Percentiles rank a stretch among this genome's conserved stretches.
phyloP scores from a whole-genome alignment of 2,797 vertebrate genomes.

The Cyclopterus lumpus region DNA sequence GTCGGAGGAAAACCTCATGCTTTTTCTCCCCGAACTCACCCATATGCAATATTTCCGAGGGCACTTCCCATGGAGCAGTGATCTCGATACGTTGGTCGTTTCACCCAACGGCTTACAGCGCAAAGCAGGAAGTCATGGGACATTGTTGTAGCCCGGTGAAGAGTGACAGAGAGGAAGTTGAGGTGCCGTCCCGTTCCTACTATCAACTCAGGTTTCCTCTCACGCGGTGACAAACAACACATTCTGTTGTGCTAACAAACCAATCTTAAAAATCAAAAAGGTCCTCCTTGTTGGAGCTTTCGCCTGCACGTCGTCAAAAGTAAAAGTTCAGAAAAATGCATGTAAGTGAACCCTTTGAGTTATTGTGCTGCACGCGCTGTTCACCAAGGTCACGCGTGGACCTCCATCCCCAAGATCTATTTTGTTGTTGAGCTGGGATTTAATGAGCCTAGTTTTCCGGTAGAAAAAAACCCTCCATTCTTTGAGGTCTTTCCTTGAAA shows the following conservation, averaged over 20 bases:
- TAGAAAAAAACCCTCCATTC: neutral
- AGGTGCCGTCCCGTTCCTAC: neutral
- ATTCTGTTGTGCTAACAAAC: neutral
- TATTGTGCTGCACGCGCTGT: neutral
- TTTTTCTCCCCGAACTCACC: neutral
- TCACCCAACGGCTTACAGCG: neutral
- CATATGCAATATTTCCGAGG: neutral
- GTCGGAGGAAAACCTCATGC: neutral
- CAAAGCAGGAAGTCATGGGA: conserved; percentile 18
- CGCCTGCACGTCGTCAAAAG: neutral
- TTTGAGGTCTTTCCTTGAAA: neutral
- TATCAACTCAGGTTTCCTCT: conserved; percentile 4
- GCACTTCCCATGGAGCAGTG: neutral
- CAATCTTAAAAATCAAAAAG: neutral
- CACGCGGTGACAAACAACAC: neutral
- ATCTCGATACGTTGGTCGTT: neutral
- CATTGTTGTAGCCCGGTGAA: neutral
- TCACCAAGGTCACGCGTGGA: neutral
- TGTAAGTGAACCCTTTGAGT: neutral
- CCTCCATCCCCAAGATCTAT: neutral
- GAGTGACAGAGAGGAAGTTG: neutral
- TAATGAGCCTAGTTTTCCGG: neutral
- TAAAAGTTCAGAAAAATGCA: neutral
- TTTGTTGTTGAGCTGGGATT: neutral
- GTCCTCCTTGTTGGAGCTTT: neutral